Conservation (phyloP, 1,140 invertebrate species). For the Magallana angulata region DNA sequence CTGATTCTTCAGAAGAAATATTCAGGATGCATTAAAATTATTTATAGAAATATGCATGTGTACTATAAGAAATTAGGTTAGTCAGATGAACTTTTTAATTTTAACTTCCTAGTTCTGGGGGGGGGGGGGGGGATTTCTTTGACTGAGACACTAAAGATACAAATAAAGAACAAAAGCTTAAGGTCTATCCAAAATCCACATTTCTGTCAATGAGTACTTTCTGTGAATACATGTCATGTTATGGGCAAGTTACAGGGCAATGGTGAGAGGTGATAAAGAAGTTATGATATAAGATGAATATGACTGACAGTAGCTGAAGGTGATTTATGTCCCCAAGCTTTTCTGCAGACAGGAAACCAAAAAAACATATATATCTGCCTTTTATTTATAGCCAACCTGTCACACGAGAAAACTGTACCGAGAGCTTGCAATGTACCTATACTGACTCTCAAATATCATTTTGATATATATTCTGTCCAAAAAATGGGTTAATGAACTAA, state of each 20-base stretch:
- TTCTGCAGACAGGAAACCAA: background rate
- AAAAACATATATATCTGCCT: background rate
- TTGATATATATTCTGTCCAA: too few species aligned
- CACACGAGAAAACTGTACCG: background rate
- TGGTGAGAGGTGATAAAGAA: background rate
- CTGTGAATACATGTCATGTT: background rate
- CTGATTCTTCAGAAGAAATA: too few species aligned
- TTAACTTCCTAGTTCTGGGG: too few species aligned
- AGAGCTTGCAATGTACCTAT: background rate
- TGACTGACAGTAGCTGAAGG: conserved; percentile 10
- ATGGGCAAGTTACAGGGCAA: too few species aligned
- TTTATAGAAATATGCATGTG: too few species aligned
- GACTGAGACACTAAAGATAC: background rate
- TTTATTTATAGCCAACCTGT: background rate
- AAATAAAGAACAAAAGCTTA: background rate
- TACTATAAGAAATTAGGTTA: too few species aligned
- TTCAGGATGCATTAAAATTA: too few species aligned
- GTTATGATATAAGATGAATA: background rate
- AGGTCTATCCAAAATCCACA: background rate
- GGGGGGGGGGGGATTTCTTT: too few species aligned
- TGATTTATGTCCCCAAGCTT: background rate
- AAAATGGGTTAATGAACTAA: too few species aligned
- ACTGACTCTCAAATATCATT: background rate
- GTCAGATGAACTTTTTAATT: too few species aligned
- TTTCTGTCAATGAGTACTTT: conserved; percentile 12